A percentile compares a stretch with the other conserved stretches of the same genome.
These are phyloP conservation scores for Neopipo cinnamomea DNA, from an alignment of 2,113 vertebrate species.

Conservation along the genomic window DNA sequence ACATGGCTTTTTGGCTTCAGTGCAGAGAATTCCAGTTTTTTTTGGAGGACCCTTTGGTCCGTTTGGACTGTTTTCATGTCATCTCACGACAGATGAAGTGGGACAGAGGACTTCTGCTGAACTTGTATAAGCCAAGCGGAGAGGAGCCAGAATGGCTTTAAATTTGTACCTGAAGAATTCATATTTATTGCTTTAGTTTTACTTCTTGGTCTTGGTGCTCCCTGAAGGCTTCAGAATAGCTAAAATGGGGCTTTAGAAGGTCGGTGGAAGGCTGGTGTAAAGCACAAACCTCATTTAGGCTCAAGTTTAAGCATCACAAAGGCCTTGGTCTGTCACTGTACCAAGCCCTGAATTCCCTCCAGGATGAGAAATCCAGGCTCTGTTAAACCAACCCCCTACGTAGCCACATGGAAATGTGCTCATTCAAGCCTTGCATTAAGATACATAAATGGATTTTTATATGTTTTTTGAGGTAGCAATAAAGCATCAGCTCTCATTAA, in stretches of 20 bases:
- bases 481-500: neutral
- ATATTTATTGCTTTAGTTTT: neutral
- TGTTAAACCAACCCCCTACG: neutral
- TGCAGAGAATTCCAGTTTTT: neutral
- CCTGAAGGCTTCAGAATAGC: neutral
- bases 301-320: rapidly evolving
- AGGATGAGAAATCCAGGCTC: neutral
- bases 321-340: neutral
- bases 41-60: neutral
- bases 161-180: neutral
- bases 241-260: neutral
- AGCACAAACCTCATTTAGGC: neutral
- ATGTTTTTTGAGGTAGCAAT: neutral
- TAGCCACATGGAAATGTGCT: neutral
- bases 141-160: neutral
- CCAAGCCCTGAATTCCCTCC: neutral
- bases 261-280: neutral
- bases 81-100: neutral
- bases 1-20: neutral
- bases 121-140: neutral
- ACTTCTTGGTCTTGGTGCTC: neutral
- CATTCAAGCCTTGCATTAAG: neutral
- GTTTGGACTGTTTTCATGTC: neutral
- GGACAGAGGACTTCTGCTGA: neutral
- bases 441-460: neutral